phyloP scores from a whole-genome alignment of 1,140 invertebrate species.

The Asbolus verrucosus region DNA sequence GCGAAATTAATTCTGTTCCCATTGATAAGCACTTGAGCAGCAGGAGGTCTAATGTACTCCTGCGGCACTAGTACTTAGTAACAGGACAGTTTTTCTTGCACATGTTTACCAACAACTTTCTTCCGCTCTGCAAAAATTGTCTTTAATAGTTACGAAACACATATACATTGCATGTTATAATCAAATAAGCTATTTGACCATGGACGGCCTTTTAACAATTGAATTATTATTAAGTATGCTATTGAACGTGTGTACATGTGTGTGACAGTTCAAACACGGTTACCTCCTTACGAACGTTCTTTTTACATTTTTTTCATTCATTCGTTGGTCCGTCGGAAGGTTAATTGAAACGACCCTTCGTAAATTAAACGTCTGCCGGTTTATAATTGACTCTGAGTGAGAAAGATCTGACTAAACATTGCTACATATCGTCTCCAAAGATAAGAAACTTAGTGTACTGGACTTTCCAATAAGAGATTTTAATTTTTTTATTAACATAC shows the following conservation, averaged over 20 bases:
- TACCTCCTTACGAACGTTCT: constrained; percentile 14
- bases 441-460: neutral
- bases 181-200: constrained; percentile 27
- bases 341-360: constrained; percentile 56
- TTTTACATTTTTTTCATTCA: constrained; percentile 30
- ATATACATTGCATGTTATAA: neutral
- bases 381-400: constrained; percentile 35
- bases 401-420: constrained; percentile 25
- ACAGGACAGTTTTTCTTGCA: constrained; percentile 71
- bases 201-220: constrained; percentile 17
- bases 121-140: no score
- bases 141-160: constrained; percentile 2
- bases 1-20: constrained; percentile 64
- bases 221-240: constrained; percentile 25
- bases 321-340: constrained; percentile 36
- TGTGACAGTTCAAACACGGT: constrained; percentile 8
- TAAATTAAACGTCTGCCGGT: constrained; percentile 55
- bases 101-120: no score
- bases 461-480: no score
- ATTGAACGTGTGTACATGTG: neutral
- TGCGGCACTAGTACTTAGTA: constrained; percentile 92
- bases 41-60: constrained; percentile 85
- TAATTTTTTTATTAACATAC: no score
- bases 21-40: constrained; percentile 91
- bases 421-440: constrained; percentile 5